These are phyloP conservation scores for Muscidifurax raptorellus DNA, from an alignment of 1,140 invertebrate species.

Conservation along the genomic window DNA sequence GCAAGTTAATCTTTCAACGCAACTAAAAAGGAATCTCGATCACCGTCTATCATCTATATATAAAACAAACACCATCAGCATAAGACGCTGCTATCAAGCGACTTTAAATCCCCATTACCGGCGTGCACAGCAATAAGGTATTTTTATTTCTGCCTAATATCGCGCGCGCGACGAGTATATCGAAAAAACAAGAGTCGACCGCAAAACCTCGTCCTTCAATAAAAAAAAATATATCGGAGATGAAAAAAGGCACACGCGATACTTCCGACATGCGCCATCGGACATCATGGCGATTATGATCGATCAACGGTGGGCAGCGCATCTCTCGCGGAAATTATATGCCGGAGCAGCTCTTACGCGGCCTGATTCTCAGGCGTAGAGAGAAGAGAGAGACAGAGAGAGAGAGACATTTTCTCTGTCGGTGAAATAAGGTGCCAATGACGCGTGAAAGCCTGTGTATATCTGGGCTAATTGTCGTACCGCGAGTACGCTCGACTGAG, in stretches of 20 bases:
- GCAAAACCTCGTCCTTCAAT: neutral
- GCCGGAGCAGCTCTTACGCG: neutral
- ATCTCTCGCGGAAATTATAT: constrained; percentile 2
- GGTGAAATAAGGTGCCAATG: constrained; percentile 38
- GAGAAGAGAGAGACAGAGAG: neutral
- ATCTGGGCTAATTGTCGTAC: constrained; percentile 32
- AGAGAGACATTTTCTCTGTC: neutral
- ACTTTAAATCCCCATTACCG: neutral
- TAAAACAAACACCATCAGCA: neutral
- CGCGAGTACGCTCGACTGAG: neutral
- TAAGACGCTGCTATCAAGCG: neutral
- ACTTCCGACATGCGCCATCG: constrained; percentile 15
- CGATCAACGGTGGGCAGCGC: neutral
- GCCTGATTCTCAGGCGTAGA: constrained; percentile 27
- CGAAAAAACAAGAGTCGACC: neutral
- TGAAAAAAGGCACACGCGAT: neutral
- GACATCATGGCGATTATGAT: neutral
- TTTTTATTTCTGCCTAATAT: neutral
- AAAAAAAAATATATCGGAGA: neutral
- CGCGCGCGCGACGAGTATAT: neutral
- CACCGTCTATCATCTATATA: neutral
- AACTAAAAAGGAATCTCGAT: neutral
- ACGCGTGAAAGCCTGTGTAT: constrained; percentile 35
- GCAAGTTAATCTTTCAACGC: neutral
- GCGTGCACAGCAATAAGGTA: neutral